phyloP scores from a whole-genome alignment of 1,140 invertebrate species.

The Heliconius hewitsoni region DNA sequence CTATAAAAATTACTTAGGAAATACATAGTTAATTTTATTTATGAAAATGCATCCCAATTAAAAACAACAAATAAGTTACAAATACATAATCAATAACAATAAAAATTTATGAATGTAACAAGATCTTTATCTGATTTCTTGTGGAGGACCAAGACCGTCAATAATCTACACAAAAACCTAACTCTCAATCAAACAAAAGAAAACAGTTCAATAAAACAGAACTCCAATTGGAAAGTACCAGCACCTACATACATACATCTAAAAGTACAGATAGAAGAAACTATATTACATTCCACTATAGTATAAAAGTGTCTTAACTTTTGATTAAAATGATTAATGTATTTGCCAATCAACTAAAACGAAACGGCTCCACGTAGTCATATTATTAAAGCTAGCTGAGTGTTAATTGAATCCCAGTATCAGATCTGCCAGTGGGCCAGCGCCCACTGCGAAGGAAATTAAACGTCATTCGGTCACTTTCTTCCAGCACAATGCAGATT shows the following conservation, averaged over 20 bases:
- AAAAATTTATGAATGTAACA: too few relatives aligned
- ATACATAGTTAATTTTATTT: too few relatives aligned
- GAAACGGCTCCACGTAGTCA: not conserved
- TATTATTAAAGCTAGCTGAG: slow-evolving; percentile 18
- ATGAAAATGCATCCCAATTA: too few relatives aligned
- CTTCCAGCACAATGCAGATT: slow-evolving; percentile 64
- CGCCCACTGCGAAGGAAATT: slow-evolving; percentile 66
- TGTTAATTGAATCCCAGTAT: slow-evolving; percentile 40
- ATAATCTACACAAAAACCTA: too few relatives aligned
- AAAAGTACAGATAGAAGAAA: not conserved
- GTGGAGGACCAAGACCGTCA: not conserved
- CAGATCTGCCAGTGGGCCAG: slow-evolving; percentile 57
- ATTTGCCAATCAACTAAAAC: slow-evolving; percentile 3
- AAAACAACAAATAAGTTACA: too few relatives aligned
- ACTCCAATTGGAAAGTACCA: not conserved
- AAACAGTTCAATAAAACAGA: not conserved
- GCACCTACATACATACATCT: not conserved
- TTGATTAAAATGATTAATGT: slow-evolving; percentile 16
- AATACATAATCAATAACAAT: too few relatives aligned
- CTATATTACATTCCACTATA: not conserved
- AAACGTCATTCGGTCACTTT: slow-evolving; percentile 74
- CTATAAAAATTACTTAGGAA: too few relatives aligned
- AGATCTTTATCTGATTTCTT: too few relatives aligned
- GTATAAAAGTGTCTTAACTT: not conserved
- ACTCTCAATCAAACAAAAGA: not conserved